Base-by-base conservation (phyloP, 2,797 vertebrate species). In the Hephaestus fuliginosus region DNA sequence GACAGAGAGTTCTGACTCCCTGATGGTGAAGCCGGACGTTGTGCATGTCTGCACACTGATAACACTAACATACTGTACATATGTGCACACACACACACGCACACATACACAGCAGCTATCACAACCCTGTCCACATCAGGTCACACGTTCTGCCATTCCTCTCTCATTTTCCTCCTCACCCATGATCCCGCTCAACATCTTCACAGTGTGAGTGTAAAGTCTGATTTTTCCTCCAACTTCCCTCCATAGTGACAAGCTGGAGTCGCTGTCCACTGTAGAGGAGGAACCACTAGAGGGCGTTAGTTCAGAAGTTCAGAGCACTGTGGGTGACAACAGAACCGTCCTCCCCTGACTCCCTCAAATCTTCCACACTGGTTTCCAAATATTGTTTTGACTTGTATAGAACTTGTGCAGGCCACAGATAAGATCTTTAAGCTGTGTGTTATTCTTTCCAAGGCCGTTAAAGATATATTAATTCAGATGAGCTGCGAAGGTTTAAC, bases 221-320 rank as follows among this genome's bases (percentile, higher is more conserved):
- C 4, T 30, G 3, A 7, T 41, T 70, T 14, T 55, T 55, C 41
- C 14, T 41, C 25, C 30, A 11, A 43, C 12, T n/a, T 63, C 18
- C 36, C 30, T 63, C 41, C 36, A 52, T n/a, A 2, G 1, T 46
- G 4, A 43, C 9, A 1, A 51, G 13, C 53, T 43, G 30, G 17
- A 72, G 20, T 56, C n/a, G 46, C 39, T 10, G 1, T 17, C 5
- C 25, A n/a, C 20, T 56, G 1, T 1, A 7, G 5, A 39, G 48
- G 10, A 66, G 12, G 0, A 12, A 22, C 81, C 93, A 93, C 91
- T 88, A 93, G 92, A 89, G 91, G 92, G 92, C 78, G 66, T 84
- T 51, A 74, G 74, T n/a, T 74, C 76, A 83, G 80, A 87, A 74
- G 74, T n/a, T 74, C 76, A 83, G 80, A 87, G 62, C 52, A 0